Conservation (phyloP, 2,888 invertebrate genomes). For the Apomyelois bistriatella region DNA sequence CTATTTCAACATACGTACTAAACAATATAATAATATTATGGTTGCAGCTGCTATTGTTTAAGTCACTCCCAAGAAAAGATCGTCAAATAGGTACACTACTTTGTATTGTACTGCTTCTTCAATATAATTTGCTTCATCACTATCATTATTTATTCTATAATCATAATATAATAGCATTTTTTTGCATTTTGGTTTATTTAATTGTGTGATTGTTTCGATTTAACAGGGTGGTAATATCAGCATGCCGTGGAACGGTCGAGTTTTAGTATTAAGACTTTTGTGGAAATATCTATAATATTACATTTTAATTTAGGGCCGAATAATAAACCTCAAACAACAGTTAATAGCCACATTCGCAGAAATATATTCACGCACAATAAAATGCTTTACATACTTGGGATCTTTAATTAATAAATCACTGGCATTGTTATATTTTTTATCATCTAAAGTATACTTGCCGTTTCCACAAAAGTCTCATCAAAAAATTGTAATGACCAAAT, state of each 20-base stretch:
- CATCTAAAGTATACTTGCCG: background rate
- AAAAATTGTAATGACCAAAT: conserved; percentile 4
- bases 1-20: conserved; percentile 47
- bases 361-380: background rate
- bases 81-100: conserved; percentile 73
- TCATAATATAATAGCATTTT: conserved; percentile 20
- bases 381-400: too few species aligned
- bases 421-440: too few species aligned
- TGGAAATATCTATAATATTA: background rate
- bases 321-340: too few species aligned
- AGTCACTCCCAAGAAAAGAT: conserved; percentile 75
- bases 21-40: conserved; percentile 57
- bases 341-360: too few species aligned
- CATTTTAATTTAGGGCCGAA: too few species aligned
- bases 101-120: conserved; percentile 63
- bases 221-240: background rate
- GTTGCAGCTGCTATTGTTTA: conserved; percentile 79
- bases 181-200: conserved; percentile 27
- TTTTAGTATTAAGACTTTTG: background rate
- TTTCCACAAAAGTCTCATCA: conserved; percentile 10
- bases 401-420: too few species aligned
- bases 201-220: conserved; percentile 17
- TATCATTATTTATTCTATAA: conserved; percentile 20
- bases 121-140: conserved; percentile 43
- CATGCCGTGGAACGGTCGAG: background rate